Percentiles rank a stretch among this genome's conserved stretches.
Evolutionary conservation across 2,113 vertebrate species (phyloP).

Genomic region (Spermophilus dauricus): DNA sequence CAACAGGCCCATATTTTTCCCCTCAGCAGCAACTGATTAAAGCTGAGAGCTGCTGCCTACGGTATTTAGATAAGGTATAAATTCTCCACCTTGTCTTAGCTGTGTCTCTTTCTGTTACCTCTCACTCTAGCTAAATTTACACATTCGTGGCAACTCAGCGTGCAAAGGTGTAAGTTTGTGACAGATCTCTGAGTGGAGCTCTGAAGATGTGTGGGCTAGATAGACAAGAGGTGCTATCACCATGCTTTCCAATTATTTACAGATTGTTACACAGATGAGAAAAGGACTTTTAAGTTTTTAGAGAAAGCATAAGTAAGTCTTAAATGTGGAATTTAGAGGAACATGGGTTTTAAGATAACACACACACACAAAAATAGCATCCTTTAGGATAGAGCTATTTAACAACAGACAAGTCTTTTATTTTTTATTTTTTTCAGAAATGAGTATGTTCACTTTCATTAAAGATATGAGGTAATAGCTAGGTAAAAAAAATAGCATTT

Average conservation of each 20-base stretch:
- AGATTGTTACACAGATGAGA: not conserved
- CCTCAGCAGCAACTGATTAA: not conserved
- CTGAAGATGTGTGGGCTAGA: not conserved
- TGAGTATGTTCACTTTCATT: not conserved
- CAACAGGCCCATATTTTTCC: not conserved
- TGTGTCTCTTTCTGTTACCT: no score
- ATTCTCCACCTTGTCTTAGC: not conserved
- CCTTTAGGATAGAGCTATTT: not conserved
- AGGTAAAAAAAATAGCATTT: not conserved
- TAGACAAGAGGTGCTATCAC: not conserved
- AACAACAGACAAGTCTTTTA: not conserved
- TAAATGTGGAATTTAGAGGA: not conserved
- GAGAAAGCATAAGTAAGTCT: not conserved
- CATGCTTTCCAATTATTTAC: not conserved
- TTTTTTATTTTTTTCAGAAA: not conserved
- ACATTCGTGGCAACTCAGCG: not conserved
- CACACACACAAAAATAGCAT: not conserved
- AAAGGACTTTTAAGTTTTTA: constrained; percentile 14
- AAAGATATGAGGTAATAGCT: not conserved
- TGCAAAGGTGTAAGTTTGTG: no score
- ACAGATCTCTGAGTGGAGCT: not conserved
- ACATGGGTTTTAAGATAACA: not conserved
- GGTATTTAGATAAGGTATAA: not conserved
- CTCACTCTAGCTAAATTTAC: not conserved
- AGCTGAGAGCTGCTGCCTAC: no score